Percentiles rank a stretch among this genome's conserved stretches.
Conservation (phyloP, 2,888 invertebrate genomes). For the Pyrocoelia pectoralis region DNA sequence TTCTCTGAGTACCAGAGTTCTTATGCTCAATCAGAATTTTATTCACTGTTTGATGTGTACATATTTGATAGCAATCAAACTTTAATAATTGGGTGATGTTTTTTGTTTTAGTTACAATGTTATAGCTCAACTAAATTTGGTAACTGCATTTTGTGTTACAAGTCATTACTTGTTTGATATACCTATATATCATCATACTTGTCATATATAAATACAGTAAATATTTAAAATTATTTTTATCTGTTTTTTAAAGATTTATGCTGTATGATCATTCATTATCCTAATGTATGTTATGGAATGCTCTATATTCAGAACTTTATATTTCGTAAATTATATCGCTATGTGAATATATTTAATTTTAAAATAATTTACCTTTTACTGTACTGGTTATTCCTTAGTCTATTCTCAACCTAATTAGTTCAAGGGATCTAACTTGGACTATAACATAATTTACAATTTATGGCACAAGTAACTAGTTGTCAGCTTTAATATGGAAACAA, state of each 20-base stretch:
- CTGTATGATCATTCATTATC: conserved; percentile 22
- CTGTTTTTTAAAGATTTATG: conserved; percentile 27
- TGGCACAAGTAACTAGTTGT: too few relatives aligned
- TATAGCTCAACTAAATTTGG: conserved; percentile 19
- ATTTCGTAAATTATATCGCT: conserved; percentile 53
- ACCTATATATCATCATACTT: conserved; percentile 28
- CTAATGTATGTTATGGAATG: conserved; percentile 28
- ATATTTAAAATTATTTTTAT: conserved; percentile 32
- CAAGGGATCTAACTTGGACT: too few relatives aligned
- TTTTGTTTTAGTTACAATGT: conserved; percentile 27
- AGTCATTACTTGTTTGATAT: conserved; percentile 21
- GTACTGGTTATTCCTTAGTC: too few relatives aligned
- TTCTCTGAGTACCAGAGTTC: conserved; percentile 20
- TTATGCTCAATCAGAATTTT: conserved; percentile 29
- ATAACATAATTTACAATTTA: too few relatives aligned
- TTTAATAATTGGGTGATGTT: conserved; percentile 25
- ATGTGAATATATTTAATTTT: conserved; percentile 55
- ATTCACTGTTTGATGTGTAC: conserved; percentile 42
- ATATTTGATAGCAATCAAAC: conserved; percentile 39
- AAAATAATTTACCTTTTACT: conserved; percentile 39
- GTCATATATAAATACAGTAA: conserved; percentile 26
- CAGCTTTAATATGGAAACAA: too few relatives aligned
- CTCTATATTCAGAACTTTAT: conserved; percentile 52
- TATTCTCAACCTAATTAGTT: too few relatives aligned
- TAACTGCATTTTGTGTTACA: conserved; percentile 27